These are phyloP conservation scores for Momotus momota DNA, from an alignment of 2,797 vertebrate genomes.

Conservation along the genomic window DNA sequence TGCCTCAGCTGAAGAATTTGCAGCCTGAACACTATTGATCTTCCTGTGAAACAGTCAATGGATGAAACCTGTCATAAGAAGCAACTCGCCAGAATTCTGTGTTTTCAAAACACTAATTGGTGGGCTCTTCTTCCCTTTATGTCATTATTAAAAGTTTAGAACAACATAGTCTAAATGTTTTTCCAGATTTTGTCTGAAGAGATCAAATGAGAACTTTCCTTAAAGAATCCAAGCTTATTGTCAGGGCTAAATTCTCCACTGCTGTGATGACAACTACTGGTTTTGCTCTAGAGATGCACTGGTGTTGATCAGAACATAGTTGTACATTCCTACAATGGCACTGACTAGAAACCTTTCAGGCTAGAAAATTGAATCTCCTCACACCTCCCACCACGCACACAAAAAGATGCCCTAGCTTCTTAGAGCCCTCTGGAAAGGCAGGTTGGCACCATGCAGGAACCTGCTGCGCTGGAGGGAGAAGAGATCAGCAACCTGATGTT, in stretches of 20 bases:
- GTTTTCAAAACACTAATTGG: slow-evolving; percentile 35
- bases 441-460: neutral
- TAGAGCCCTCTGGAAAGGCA: neutral
- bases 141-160: neutral
- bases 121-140: neutral
- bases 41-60: slow-evolving; percentile 26
- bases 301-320: neutral
- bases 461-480: neutral
- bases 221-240: neutral
- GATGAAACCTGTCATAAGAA: neutral
- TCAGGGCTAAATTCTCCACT: neutral
- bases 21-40: slow-evolving; percentile 51
- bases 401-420: neutral
- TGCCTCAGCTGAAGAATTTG: neutral
- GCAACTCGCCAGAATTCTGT: neutral
- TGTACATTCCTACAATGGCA: neutral
- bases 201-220: neutral
- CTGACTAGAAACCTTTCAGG: neutral
- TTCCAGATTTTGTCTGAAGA: neutral
- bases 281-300: neutral
- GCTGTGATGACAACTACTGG: neutral
- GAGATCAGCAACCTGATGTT: neutral
- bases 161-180: neutral
- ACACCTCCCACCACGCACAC: neutral
- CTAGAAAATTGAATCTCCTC: neutral